Evolutionary conservation across 2,113 vertebrate species (phyloP), one percentile per base, ranked within the genome.

Genomic region (Sardina pilchardus): DNA sequence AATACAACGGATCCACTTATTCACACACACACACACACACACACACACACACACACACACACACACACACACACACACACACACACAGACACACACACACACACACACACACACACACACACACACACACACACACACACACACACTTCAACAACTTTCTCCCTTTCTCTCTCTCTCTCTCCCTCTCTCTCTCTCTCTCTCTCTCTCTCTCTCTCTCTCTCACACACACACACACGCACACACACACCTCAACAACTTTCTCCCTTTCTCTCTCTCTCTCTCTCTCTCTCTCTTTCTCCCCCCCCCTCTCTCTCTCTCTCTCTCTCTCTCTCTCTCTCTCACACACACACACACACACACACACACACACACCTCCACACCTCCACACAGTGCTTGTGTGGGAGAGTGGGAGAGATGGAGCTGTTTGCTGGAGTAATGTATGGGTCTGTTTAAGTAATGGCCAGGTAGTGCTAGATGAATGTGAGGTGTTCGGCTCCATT

Each of bases 401-500:
- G 86, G 88, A 89, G 86, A 90, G 85, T 90, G 90, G 86, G 88
- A 83, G 90, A 85, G 89, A 90, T 86, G 85, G 84, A 90, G 92
- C 91, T 94, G 94, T 94, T 94, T 92, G 89, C 90, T 63, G 86
- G 89, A 92, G 94, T 94, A 95, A 95, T 96, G 94, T 95, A 94
- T 89, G 96, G 95, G 95, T 96, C 92, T 89, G 93, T 95, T 95
- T 95, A 96, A 96, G 95, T 96, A 93, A 94, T 95, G 93, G 95
- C 96, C 96, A 96, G 95, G 95, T 96, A 95, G 93, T 91, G 90
- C 96, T 95, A 96, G 95, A 96, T 96, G 95, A 97, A 96, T 96
- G 96, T 92, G 94, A 96, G 96, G 94, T 96, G 96, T 98, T 98
- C 96, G 95, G 96, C 96, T 96, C 95, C 96, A 97, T 96, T 97